Evolutionary conservation across 1,140 invertebrate species (phyloP).

Genomic region (Hylaeus volcanicus): DNA sequence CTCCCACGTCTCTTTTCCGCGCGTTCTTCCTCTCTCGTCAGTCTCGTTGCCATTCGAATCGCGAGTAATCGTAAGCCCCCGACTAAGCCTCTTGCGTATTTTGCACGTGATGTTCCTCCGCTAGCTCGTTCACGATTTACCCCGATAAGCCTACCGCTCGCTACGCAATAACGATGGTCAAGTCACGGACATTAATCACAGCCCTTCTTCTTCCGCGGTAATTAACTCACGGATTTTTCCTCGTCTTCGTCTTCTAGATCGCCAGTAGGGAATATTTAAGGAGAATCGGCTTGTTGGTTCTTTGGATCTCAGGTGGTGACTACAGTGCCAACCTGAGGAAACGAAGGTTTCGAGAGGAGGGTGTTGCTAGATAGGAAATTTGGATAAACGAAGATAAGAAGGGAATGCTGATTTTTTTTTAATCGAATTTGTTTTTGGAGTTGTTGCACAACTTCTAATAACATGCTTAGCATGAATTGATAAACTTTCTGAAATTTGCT

Average conservation of each 20-base stretch:
- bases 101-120: conserved; percentile 54
- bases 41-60: conserved; percentile 65
- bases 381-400: too few species aligned
- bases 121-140: conserved; percentile 27
- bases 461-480: too few species aligned
- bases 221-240: neutral
- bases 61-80: conserved; percentile 64
- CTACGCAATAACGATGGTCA: conserved; percentile 17
- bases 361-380: too few species aligned
- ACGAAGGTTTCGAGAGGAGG: too few species aligned
- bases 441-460: too few species aligned
- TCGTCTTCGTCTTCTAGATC: neutral
- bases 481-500: too few species aligned
- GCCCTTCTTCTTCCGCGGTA: neutral
- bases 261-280: too few species aligned
- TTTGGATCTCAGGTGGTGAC: too few species aligned
- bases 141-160: neutral
- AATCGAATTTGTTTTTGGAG: too few species aligned
- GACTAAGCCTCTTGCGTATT: conserved; percentile 64
- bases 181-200: conserved; percentile 19
- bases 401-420: too few species aligned
- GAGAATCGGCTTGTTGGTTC: too few species aligned
- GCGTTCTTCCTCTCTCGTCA: conserved; percentile 46
- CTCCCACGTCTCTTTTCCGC: conserved; percentile 49
- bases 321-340: too few species aligned